These are phyloP conservation scores for Pavo muticus DNA, from an alignment of 2,113 vertebrate genomes.

Conservation along the genomic window DNA sequence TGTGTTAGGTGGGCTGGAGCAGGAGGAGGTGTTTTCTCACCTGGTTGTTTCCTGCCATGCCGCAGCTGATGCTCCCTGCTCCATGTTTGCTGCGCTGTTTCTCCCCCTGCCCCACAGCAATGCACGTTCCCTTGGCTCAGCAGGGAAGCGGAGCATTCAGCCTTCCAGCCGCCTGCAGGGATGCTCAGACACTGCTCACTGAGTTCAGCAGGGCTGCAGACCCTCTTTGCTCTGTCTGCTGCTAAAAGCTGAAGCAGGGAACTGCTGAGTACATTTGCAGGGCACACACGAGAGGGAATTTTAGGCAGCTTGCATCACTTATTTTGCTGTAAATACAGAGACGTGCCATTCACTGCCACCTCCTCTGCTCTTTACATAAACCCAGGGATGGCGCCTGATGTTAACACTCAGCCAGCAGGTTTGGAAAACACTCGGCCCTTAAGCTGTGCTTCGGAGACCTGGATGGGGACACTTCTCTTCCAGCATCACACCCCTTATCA, in stretches of 20 bases:
- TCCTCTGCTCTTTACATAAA: background rate
- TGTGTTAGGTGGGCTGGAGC: background rate
- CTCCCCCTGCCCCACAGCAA: background rate
- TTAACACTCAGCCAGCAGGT: background rate
- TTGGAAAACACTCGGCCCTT: background rate
- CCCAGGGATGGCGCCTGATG: background rate
- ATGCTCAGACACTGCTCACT: fast-evolving
- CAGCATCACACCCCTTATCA: background rate
- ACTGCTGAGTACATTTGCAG: background rate
- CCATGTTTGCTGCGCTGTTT: background rate
- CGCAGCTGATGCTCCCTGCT: background rate
- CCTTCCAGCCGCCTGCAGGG: background rate
- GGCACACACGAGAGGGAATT: background rate
- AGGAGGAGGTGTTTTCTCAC: background rate
- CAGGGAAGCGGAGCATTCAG: background rate
- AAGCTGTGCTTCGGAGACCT: background rate
- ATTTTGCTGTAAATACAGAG: background rate
- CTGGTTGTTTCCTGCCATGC: background rate
- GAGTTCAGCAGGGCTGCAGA: background rate
- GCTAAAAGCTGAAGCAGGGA: background rate
- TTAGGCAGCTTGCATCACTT: background rate
- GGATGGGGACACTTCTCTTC: background rate
- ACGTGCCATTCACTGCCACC: background rate
- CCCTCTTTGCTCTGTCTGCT: background rate
- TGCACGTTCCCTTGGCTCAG: background rate